Evolutionary conservation across 2,888 invertebrate genomes (phyloP).

Genomic region (Melinaea menophilus): DNA sequence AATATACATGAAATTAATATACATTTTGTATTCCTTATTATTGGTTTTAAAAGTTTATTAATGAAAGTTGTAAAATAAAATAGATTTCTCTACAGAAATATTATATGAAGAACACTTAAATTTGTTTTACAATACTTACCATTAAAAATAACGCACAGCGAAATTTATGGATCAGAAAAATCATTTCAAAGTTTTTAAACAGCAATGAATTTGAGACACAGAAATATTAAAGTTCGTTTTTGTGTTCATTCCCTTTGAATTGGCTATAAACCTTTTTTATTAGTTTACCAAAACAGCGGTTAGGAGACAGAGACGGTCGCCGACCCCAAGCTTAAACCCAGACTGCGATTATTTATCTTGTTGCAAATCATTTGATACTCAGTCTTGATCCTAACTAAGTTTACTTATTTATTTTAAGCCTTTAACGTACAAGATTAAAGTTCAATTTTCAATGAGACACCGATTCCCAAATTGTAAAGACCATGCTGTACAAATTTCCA

Average conservation of each 20-base stretch:
- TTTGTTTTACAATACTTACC: too few relatives aligned
- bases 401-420: slow-evolving; percentile 15
- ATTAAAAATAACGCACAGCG: too few relatives aligned
- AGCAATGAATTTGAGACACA: slow-evolving; percentile 9
- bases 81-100: too few relatives aligned
- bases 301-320: slow-evolving; percentile 20
- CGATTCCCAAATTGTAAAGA: background rate
- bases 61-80: too few relatives aligned
- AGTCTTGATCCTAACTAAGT: slow-evolving; percentile 12
- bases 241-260: slow-evolving; percentile 23
- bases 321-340: slow-evolving; percentile 23
- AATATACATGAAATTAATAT: too few relatives aligned
- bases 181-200: too few relatives aligned
- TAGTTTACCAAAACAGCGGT: slow-evolving; percentile 26
- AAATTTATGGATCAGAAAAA: too few relatives aligned
- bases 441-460: slow-evolving; percentile 12
- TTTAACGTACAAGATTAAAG: slow-evolving; percentile 13
- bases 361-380: slow-evolving; percentile 26
- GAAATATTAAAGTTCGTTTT: slow-evolving; percentile 24
- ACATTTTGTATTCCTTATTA: too few relatives aligned
- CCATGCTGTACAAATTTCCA: background rate
- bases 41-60: too few relatives aligned
- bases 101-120: too few relatives aligned
- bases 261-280: slow-evolving; percentile 28
- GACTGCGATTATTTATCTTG: slow-evolving; percentile 28